Evolutionary conservation across 2,888 invertebrate species (phyloP), one percentile per base, ranked within the genome.

Genomic region (Steinernema scapterisci): DNA sequence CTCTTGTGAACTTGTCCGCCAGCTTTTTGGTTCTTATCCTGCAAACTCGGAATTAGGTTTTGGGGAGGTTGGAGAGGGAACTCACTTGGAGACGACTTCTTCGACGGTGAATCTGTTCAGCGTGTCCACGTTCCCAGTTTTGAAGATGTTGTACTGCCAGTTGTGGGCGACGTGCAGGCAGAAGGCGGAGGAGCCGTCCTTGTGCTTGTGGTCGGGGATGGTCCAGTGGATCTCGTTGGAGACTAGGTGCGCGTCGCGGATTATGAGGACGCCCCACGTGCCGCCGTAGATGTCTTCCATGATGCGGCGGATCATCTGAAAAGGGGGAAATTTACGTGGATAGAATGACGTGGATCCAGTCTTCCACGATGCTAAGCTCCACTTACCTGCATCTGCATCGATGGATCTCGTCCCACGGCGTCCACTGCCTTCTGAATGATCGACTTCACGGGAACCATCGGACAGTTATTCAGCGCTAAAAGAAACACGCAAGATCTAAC

Each of bases 101-200:
- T 83, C 83, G 23, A 86, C 82, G 7, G 85, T 86, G n/a, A 86
- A 75, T 43, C 86, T 76, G 70, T 84, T 81, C n/a, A 80, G 78
- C 7, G 82, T 81, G 76, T 86, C 86, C 21, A 75, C 73, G 52
- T 80, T 77, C 6, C 86, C 86, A 13, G 86, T 86, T 75, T 86
- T 86, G 79, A 86, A 86, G 11, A 86, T 81, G 76, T 86, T 86
- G 78, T 86, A 86, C 72, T 86, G 86, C 85, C 85, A 84, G 38
- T 82, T 79, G 38, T 70, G 73, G 9, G 54, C 76, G 0, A 84
- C 83, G n/a, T 81, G 78, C 3, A 86, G 78, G 75, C 86, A 86
- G 71, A 86, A 86, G 9, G 86, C 86, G 0, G 86, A 80, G 0
- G 84, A 79, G 23, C 85, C 85, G 70, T 86, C 86, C 1, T 75